Evolutionary conservation across 2,113 vertebrate genomes (phyloP).

Genomic region (Todiramphus saurophagus): DNA sequence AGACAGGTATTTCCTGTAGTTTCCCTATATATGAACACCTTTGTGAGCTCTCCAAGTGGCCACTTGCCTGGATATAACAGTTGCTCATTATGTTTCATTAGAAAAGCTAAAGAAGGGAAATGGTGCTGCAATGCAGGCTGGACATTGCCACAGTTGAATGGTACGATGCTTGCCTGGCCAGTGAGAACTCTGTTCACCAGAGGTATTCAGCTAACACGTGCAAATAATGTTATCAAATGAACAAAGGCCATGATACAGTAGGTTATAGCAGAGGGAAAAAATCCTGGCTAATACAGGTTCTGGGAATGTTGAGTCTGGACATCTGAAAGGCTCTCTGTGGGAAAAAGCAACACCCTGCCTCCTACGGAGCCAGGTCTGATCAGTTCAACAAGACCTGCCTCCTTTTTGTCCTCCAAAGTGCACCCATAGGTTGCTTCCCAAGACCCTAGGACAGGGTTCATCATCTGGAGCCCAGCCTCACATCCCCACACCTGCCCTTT

Average conservation of each 20-base stretch:
- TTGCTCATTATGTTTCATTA: neutral
- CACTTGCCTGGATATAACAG: neutral
- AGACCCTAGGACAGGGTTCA: neutral
- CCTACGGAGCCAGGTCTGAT: neutral
- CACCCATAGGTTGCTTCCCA: neutral
- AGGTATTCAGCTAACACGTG: neutral
- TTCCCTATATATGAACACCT: neutral
- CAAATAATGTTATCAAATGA: neutral
- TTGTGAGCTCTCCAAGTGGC: neutral
- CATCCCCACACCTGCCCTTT: neutral
- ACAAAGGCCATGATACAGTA: neutral
- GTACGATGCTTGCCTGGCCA: neutral
- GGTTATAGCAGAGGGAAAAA: neutral
- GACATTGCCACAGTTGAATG: neutral
- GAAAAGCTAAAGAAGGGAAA: neutral
- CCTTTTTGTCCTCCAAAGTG: neutral
- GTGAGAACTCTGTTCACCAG: neutral
- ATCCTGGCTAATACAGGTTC: neutral
- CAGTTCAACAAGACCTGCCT: neutral
- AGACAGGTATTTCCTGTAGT: neutral
- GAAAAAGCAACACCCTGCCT: rapidly evolving
- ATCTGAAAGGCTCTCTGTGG: neutral
- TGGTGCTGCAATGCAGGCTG: neutral
- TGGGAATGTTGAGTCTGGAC: neutral
- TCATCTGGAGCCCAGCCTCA: neutral